Conservation (phyloP, 2,797 vertebrate genomes). For the Holocentrus rufus region DNA sequence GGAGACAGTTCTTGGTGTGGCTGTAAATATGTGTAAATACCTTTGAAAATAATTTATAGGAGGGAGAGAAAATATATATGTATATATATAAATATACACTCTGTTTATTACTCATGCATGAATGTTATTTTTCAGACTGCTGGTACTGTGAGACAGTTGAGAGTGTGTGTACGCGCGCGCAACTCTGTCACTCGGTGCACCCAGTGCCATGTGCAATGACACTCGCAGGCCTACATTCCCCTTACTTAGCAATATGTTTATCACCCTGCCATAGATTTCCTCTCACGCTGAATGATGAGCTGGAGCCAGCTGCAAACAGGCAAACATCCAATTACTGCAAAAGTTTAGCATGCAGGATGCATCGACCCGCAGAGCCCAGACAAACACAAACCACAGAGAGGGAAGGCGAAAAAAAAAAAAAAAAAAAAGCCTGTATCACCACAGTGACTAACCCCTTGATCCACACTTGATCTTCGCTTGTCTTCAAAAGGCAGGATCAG, state of each 20-base stretch:
- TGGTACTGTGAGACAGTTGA: conserved; percentile 3
- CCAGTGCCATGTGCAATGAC: conserved; percentile 32
- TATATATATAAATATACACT: background rate
- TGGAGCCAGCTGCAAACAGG: conserved; percentile 45
- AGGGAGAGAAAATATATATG: background rate
- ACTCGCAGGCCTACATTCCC: conserved; percentile 36
- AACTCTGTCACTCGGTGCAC: conserved; percentile 34
- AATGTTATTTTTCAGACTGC: conserved; percentile 3
- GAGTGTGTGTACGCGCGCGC: conserved; percentile 16
- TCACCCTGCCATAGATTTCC: conserved; percentile 58
- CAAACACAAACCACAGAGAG: conserved; percentile 45
- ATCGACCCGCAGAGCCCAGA: conserved; percentile 34
- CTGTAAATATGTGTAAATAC: too few species aligned
- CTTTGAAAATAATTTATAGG: background rate
- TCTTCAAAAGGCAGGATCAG: conserved; percentile 72
- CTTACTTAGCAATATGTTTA: conserved; percentile 70
- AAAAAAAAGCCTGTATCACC: conserved; percentile 37
- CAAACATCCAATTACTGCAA: conserved; percentile 40
- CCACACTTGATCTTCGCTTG: conserved; percentile 67
- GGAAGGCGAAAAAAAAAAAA: background rate
- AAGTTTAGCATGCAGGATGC: conserved; percentile 48
- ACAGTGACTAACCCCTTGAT: conserved; percentile 62
- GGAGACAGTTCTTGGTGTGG: background rate
- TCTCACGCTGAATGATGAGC: conserved; percentile 56
- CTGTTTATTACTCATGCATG: background rate